Conservation (phyloP, 2,797 vertebrate genomes). For the Chrysocyon brachyurus region DNA sequence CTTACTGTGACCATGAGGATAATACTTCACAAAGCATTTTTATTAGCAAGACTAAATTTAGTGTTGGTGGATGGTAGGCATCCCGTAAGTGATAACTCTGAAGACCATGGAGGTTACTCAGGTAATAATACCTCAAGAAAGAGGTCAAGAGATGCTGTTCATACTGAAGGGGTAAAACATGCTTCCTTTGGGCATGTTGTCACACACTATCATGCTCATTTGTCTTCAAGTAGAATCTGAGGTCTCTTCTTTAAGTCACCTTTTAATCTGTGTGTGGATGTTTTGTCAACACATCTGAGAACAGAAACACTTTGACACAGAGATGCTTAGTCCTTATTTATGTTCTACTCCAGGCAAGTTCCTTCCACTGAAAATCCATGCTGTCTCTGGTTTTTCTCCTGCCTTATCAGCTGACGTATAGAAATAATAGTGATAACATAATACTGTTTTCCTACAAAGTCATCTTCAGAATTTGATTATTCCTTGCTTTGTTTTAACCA, state of each 20-base stretch:
- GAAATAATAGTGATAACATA: not conserved
- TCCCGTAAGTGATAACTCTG: accelerated
- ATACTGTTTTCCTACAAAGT: conserved; percentile 17
- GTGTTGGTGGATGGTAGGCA: not conserved
- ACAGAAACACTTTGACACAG: not conserved
- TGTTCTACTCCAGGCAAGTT: not conserved
- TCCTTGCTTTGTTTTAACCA: conserved; percentile 42
- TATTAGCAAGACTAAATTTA: not conserved
- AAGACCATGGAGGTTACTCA: accelerated
- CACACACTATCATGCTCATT: not conserved
- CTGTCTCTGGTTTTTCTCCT: not conserved
- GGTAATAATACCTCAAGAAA: not conserved
- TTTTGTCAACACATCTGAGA: not conserved
- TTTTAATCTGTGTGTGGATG: not conserved
- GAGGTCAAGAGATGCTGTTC: not conserved
- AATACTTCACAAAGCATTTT: not conserved
- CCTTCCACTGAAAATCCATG: not conserved
- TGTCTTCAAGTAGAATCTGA: not conserved
- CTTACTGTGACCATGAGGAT: not conserved
- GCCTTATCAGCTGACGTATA: not conserved
- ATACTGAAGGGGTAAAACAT: not conserved
- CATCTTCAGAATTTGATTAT: conserved; percentile 8
- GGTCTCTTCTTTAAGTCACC: not conserved
- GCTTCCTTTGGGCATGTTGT: not conserved
- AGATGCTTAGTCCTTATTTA: not conserved